Conservation (phyloP, 2,888 invertebrate genomes). For the Neoscelio sp. region DNA sequence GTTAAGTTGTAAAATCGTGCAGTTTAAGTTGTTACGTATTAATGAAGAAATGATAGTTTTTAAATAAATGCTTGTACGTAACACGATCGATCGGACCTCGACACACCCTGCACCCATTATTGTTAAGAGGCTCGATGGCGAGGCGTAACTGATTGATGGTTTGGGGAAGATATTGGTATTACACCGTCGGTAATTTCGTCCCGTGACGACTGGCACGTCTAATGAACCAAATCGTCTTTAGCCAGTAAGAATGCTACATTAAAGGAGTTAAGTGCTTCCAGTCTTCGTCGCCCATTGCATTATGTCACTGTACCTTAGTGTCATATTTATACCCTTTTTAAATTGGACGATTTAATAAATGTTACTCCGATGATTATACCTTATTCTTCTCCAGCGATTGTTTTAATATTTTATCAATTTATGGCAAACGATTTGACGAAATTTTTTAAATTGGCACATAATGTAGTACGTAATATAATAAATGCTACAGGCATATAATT, state of each 20-base stretch:
- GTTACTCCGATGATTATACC: neutral
- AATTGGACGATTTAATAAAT: constrained; percentile 8
- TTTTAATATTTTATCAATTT: no score
- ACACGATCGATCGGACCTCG: constrained; percentile 57
- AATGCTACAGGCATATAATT: no score
- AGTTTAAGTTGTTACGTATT: neutral
- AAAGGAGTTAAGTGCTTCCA: constrained; percentile 54
- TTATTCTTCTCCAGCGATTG: no score
- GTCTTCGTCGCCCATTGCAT: constrained; percentile 14
- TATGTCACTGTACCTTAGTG: constrained; percentile 32
- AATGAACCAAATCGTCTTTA: constrained; percentile 63
- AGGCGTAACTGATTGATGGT: constrained; percentile 79
- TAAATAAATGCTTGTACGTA: constrained; percentile 29
- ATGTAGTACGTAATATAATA: no score
- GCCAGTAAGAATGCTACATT: constrained; percentile 51
- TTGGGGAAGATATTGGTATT: constrained; percentile 64
- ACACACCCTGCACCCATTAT: constrained; percentile 72
- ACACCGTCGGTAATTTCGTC: constrained; percentile 38
- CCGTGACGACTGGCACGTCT: constrained; percentile 52
- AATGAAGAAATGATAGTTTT: constrained; percentile 10
- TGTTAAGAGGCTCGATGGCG: constrained; percentile 75
- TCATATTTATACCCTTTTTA: constrained; percentile 21
- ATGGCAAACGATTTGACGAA: no score
- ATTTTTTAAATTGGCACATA: no score
- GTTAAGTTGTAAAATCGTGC: neutral